These are phyloP conservation scores for Aporophyla lueneburgensis DNA, from an alignment of 2,888 invertebrate genomes.

Conservation along the genomic window DNA sequence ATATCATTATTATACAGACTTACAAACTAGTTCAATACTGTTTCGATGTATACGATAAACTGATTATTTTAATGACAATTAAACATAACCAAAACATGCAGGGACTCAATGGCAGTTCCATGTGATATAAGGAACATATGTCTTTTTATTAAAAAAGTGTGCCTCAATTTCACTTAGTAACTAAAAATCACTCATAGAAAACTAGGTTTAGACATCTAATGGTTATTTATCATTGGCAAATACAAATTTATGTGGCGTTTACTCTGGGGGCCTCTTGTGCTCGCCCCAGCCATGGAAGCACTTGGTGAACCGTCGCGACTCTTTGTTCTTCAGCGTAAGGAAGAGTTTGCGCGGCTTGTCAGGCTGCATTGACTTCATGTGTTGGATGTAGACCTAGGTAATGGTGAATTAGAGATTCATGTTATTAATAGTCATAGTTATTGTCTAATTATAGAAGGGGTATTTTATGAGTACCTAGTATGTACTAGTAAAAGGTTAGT, in stretches of 20 bases:
- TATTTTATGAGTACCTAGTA: neutral
- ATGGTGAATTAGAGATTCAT: neutral
- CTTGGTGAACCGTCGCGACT: conserved; percentile 98
- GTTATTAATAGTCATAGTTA: neutral
- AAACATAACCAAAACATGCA: conserved; percentile 9
- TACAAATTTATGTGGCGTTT: conserved; percentile 71
- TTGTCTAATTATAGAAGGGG: neutral
- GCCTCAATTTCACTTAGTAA: conserved; percentile 42
- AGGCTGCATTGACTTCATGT: conserved; percentile 98
- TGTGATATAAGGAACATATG: conserved; percentile 29
- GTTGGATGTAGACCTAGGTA: conserved; percentile 98
- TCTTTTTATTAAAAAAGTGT: conserved; percentile 38
- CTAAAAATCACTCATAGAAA: conserved; percentile 54
- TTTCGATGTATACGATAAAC: conserved; percentile 28
- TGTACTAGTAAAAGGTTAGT: neutral
- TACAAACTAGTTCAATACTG: conserved; percentile 55
- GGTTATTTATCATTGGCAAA: conserved; percentile 44
- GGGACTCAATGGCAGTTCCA: conserved; percentile 26
- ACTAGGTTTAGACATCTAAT: conserved; percentile 44
- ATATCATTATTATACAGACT: conserved; percentile 23
- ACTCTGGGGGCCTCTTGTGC: conserved; percentile 95
- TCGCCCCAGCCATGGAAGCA: conserved; percentile 99
- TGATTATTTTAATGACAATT: conserved; percentile 23
- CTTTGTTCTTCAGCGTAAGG: conserved; percentile 98
- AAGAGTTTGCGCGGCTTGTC: conserved; percentile 97